These are phyloP conservation scores for Notospermus geniculatus DNA, from an alignment of 1,140 invertebrate species.

Conservation along the genomic window DNA sequence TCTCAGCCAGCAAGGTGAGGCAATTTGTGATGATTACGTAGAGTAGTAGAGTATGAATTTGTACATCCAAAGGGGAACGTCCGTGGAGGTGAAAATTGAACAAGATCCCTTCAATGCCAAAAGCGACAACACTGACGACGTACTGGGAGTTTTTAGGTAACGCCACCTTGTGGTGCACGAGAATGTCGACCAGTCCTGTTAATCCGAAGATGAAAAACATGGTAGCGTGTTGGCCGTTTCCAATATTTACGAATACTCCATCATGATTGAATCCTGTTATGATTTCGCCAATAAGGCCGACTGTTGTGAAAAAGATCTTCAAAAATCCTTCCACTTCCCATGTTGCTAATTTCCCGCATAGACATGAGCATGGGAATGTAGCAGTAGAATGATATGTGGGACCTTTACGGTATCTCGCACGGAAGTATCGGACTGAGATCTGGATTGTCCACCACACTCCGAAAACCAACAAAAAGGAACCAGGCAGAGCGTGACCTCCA, in stretches of 20 bases:
- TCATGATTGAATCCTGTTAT: slow-evolving; percentile 54
- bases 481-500: slow-evolving; percentile 58
- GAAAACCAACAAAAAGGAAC: too few relatives aligned
- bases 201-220: slow-evolving; percentile 62
- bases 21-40: slow-evolving; percentile 50
- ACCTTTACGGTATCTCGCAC: slow-evolving; percentile 29
- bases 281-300: slow-evolving; percentile 54
- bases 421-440: slow-evolving; percentile 47
- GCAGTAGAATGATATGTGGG: slow-evolving; percentile 45
- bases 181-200: slow-evolving; percentile 55
- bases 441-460: slow-evolving; percentile 56
- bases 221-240: slow-evolving; percentile 60
- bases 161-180: slow-evolving; percentile 47
- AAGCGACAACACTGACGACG: slow-evolving; percentile 49
- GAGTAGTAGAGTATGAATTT: slow-evolving; percentile 58
- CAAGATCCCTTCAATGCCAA: slow-evolving; percentile 56
- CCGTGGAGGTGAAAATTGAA: slow-evolving; percentile 61
- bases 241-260: slow-evolving; percentile 51
- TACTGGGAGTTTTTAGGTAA: slow-evolving; percentile 56
- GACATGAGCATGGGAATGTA: slow-evolving; percentile 46
- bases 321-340: slow-evolving; percentile 51
- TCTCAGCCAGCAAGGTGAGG: slow-evolving; percentile 50
- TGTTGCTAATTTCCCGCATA: slow-evolving; percentile 37
- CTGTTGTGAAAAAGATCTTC: slow-evolving; percentile 47
- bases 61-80: slow-evolving; percentile 54